phyloP scores from a whole-genome alignment of 2,797 vertebrate genomes.

The Coluber constrictor region DNA sequence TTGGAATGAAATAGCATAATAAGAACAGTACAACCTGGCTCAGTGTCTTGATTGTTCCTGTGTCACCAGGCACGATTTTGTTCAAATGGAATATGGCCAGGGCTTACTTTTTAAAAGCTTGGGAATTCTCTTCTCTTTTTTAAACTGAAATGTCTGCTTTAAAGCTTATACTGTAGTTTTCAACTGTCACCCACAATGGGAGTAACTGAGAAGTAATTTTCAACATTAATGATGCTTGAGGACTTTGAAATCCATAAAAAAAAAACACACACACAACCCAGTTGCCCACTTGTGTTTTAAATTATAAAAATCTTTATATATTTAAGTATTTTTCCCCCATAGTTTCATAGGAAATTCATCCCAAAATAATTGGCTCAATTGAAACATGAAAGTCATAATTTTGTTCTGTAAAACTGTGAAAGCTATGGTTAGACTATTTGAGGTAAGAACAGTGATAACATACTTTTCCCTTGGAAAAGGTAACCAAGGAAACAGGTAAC shows the following conservation, averaged over 20 bases:
- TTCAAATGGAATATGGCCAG: background rate
- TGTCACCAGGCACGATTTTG: background rate
- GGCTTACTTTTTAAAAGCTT: background rate
- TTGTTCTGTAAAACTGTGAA: background rate
- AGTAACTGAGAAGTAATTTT: background rate
- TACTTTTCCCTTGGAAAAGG: background rate
- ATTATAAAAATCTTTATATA: background rate
- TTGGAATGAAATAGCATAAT: background rate
- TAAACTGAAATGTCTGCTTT: background rate
- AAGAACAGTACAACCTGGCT: background rate
- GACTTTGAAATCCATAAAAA: background rate
- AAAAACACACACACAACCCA: background rate
- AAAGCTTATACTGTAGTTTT: background rate
- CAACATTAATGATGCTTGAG: background rate
- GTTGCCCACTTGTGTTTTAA: background rate
- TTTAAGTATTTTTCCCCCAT: background rate
- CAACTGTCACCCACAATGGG: background rate
- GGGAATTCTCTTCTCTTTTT: background rate
- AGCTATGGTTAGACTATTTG: background rate
- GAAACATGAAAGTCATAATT: background rate
- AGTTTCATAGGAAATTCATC: background rate
- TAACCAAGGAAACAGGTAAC: no score
- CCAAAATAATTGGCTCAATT: background rate
- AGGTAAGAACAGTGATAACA: background rate
- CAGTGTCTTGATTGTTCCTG: background rate